phyloP scores from a whole-genome alignment of 1,140 invertebrate genomes.

The Lanistes nyassanus region DNA sequence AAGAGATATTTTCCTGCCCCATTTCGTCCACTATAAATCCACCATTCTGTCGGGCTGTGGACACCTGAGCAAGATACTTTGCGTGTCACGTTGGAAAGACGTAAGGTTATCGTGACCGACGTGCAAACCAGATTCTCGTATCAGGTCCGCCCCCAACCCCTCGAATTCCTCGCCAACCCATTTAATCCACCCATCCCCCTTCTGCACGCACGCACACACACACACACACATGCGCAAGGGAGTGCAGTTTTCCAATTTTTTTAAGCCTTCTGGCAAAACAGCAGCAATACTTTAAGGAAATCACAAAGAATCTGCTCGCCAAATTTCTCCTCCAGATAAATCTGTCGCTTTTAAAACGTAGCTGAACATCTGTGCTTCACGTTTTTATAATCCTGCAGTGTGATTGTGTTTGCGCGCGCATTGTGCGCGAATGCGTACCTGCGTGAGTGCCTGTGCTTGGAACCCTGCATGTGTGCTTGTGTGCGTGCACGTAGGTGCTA shows the following conservation, averaged over 20 bases:
- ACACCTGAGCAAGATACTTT: no score
- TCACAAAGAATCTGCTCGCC: not conserved
- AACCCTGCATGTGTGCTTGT: not conserved
- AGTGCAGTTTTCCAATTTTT: no score
- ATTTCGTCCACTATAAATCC: no score
- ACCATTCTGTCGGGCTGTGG: no score
- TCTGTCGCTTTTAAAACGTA: not conserved
- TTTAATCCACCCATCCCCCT: not conserved
- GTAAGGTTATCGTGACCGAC: no score
- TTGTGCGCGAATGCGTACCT: not conserved
- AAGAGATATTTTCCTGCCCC: not conserved
- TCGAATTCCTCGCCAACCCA: not conserved
- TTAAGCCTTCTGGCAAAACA: not conserved
- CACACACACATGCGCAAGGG: slow-evolving; percentile 15
- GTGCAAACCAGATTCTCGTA: no score
- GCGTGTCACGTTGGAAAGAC: no score
- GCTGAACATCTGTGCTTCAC: not conserved
- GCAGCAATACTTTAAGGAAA: not conserved
- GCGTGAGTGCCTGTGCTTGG: slow-evolving; percentile 1
- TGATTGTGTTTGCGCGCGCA: not conserved
- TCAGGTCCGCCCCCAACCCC: no score
- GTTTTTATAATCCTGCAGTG: not conserved
- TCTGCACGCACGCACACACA: slow-evolving; percentile 1
- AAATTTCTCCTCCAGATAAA: not conserved
- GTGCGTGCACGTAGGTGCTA: slow-evolving; percentile 3